Base-by-base conservation (phyloP, 2,797 vertebrate species). In the Champsocephalus esox region DNA sequence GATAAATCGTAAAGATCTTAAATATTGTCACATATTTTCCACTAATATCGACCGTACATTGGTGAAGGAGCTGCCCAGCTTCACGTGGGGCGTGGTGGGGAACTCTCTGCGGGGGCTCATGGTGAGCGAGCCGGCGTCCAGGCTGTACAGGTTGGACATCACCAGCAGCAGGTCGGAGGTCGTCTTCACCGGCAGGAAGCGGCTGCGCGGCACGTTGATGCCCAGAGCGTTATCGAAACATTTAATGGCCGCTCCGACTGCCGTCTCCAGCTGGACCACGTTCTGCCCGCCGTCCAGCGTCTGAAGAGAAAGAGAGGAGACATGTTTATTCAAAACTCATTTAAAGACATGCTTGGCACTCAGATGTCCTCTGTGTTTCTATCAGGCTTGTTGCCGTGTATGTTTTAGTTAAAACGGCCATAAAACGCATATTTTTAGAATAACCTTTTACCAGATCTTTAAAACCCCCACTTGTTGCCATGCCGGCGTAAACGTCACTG, bases 141-240 rank as follows among this genome's bases (percentile, higher is more conserved):
- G 96, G 92, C 97, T 99, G 81, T 99, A 99, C 88, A 99, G 89
- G 91, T 99, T 99, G 17, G 98, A 99, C 98, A 99, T 99, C 90
- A 99, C 98, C 62, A 99, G 95, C 81, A 99, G 88, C 78, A 99
- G 97, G 92, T 99, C 98, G 0, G 98, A 99, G 1, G 97, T 98
- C 83, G 98, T 99, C 91, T 99, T 99, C 28, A 99, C 98, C 0
- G 98, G 98, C 91, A 99, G 94, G 92, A 99, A 99, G 84, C 98
- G 97, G 89, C 97, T 99, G 21, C 98, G 97, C 4, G 98, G 98
- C 3, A 99, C 98, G 43, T 97, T 99, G 86, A 99, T 98, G 46
- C 98, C 98, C 92, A 99, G 83, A 4, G 98, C 98, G 75, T 98
- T 96, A 89, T 99, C 98, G 81, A 99, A 99, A 90, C 97, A 97